Evolutionary conservation across 2,888 invertebrate species (phyloP).

Genomic region (Antheraea yamamai): DNA sequence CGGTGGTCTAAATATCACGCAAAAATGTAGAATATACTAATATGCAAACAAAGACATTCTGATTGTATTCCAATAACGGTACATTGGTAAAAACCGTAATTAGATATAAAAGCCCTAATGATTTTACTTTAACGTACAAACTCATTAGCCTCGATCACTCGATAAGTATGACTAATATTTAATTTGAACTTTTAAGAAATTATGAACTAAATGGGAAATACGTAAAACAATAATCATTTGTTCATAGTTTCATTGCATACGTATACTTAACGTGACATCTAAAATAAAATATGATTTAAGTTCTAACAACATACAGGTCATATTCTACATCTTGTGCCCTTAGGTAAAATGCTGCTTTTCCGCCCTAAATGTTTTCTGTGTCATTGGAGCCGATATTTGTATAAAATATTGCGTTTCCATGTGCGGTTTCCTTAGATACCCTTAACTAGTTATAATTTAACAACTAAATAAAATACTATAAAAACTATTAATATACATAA

Average conservation of each 20-base stretch:
- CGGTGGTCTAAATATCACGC: too few relatives aligned
- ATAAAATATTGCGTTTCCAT: neutral
- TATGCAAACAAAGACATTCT: neutral
- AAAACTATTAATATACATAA: neutral
- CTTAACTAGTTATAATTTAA: neutral
- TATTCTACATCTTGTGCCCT: neutral
- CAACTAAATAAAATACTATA: too few relatives aligned
- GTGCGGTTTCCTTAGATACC: neutral
- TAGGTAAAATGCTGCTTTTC: neutral
- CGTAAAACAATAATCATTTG: constrained; percentile 34
- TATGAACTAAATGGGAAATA: constrained; percentile 35
- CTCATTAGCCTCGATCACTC: neutral
- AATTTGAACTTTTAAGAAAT: constrained; percentile 46
- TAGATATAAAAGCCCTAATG: neutral
- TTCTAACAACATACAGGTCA: neutral
- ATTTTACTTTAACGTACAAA: neutral
- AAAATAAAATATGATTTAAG: neutral
- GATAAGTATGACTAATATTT: constrained; percentile 43
- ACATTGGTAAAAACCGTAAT: neutral
- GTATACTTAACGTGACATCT: neutral
- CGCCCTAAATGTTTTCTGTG: neutral
- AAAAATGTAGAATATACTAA: too few relatives aligned
- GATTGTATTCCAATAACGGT: neutral
- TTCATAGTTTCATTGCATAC: constrained; percentile 14
- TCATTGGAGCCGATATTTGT: neutral